These are phyloP conservation scores for Globia sparganii DNA, from an alignment of 2,888 invertebrate species.

Conservation along the genomic window DNA sequence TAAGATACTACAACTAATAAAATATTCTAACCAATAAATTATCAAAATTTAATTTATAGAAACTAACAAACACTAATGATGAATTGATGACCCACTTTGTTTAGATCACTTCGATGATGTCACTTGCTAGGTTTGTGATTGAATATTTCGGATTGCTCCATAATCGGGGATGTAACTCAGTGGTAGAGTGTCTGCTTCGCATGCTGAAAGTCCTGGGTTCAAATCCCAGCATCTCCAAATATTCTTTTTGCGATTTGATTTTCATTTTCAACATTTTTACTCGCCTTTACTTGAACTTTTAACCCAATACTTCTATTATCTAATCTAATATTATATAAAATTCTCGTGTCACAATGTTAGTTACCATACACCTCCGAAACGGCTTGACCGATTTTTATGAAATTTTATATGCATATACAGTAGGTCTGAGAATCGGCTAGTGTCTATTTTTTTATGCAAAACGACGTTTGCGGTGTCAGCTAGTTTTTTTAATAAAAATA, in stretches of 20 bases:
- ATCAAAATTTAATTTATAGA: too few species aligned
- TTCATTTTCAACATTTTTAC: neutral
- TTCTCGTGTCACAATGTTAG: too few species aligned
- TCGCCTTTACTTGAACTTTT: neutral
- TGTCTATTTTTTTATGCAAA: too few species aligned
- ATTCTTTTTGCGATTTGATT: conserved; percentile 47
- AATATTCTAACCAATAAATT: neutral
- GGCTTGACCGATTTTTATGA: too few species aligned
- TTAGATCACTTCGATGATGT: conserved; percentile 17
- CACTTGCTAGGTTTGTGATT: neutral
- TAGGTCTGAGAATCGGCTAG: too few species aligned
- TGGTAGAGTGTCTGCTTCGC: conserved; percentile 92
- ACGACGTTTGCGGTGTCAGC: too few species aligned
- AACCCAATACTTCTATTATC: neutral
- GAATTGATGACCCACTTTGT: neutral
- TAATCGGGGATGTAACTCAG: conserved; percentile 89
- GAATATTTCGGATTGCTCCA: conserved; percentile 29
- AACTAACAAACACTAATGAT: neutral
- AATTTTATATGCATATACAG: too few species aligned
- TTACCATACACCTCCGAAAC: too few species aligned
- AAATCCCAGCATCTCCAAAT: conserved; percentile 91
- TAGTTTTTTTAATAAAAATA: too few species aligned
- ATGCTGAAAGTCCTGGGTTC: conserved; percentile 92
- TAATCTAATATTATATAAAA: too few species aligned
- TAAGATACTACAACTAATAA: neutral